Base-by-base conservation (phyloP, 2,797 vertebrate species). In the Danio tinwini region DNA sequence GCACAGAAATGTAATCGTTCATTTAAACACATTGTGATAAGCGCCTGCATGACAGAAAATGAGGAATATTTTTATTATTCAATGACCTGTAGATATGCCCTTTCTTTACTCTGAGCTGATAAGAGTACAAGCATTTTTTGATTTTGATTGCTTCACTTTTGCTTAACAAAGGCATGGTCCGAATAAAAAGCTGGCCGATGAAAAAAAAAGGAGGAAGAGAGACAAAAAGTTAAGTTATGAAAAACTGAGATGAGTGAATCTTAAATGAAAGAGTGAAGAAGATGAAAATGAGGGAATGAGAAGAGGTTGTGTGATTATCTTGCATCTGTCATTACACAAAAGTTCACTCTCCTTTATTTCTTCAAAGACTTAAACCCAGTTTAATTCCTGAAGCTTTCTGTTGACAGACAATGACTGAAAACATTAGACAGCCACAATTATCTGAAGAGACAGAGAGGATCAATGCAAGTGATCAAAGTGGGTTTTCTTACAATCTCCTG, bases 381-480 rank as follows among this genome's bases (percentile, higher is more conserved):
- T 39, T 70, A 61, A 70, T 78, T 70, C 65, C 37, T 8, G 13
- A 70, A 61, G 37, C 56, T 62, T 61, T 70, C 13, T n/a, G 3
- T 21, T 62, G 65, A 19, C 17, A 61, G 76, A 70, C 76, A 58
- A 49, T 76, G 63, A 49, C 2, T 2, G 76, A 56, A 19, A 44
- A 45, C 53, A 76, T 76, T 44, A 58, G 63, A 62, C 55, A 62
- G 65, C 11, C 65, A 69, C 65, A 50, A 69, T 78, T 52, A 68
- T 50, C 65, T 55, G 69, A 16, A 50, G 76, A 78, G 42, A 19
- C 29, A 16, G n/a, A 40, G 16, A 61, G 29, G 56, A 78, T 61
- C 76, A 69, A 52, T 69, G 65, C 21, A 61, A 19, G 76, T 78
- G 76, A 78, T 78, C 76, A 78, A 78, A 78, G 75, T 13, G 1